Evolutionary conservation across 2,797 vertebrate genomes (phyloP).

Genomic region (Crenuchus spilurus): DNA sequence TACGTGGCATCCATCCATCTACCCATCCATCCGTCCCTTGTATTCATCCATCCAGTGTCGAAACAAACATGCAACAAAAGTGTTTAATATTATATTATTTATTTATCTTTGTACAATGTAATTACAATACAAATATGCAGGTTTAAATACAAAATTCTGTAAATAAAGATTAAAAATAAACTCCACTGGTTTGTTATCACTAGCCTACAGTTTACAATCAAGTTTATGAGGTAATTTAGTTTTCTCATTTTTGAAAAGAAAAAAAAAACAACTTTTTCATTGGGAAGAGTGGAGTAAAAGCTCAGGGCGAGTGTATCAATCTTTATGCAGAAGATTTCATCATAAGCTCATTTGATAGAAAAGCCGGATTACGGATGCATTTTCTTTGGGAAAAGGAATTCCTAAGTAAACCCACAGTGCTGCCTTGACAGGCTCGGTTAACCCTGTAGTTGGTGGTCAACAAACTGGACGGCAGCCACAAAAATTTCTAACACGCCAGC

Average conservation of each 20-base stretch:
- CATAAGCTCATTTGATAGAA: conserved; percentile 24
- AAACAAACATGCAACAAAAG: conserved; percentile 25
- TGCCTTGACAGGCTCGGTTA: conserved; percentile 59
- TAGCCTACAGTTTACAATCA: conserved; percentile 87
- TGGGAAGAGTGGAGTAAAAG: conserved; percentile 30
- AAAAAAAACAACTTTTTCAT: conserved; percentile 65
- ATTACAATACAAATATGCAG: conserved; percentile 89
- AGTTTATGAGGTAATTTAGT: conserved; percentile 85
- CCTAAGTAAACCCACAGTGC: conserved; percentile 38
- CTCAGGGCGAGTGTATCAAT: conserved; percentile 27
- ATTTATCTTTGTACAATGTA: conserved; percentile 87
- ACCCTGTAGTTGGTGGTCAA: conserved; percentile 59
- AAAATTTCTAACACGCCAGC: conserved; percentile 27
- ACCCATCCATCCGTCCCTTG: too few species aligned
- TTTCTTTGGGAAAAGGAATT: conserved; percentile 49
- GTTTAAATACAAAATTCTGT: conserved; percentile 88
- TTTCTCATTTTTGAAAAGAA: conserved; percentile 73
- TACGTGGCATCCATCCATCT: too few species aligned
- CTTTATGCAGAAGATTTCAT: conserved; percentile 40
- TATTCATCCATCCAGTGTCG: too few species aligned
- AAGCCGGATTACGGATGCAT: conserved; percentile 39
- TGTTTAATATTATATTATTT: conserved; percentile 86
- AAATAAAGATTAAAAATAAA: conserved; percentile 90
- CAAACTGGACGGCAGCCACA: conserved; percentile 49
- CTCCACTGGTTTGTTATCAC: conserved; percentile 82